Conservation (phyloP, 2,888 invertebrate genomes). For the Poecilobothrus nobilitatus region DNA sequence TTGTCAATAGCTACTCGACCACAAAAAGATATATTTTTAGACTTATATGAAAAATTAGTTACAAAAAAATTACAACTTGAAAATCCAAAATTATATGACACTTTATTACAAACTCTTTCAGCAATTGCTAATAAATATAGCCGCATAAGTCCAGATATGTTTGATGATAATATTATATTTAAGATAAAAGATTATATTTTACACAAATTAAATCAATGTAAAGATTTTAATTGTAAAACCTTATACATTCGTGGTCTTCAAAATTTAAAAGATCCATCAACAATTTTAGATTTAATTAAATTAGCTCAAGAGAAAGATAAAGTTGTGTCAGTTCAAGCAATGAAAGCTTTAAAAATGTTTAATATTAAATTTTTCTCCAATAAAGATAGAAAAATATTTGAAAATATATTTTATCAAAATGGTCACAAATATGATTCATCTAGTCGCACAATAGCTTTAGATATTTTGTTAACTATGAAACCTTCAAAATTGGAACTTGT, state of each 20-base stretch:
- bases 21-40: conserved; percentile 45
- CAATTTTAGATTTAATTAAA: conserved; percentile 53
- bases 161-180: conserved; percentile 27
- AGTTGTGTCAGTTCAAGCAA: conserved; percentile 54
- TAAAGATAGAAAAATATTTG: conserved; percentile 45
- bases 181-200: conserved; percentile 36
- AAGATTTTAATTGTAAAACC: conserved; percentile 50
- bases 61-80: conserved; percentile 45
- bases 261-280: conserved; percentile 55
- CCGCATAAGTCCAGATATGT: conserved; percentile 28
- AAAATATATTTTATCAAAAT: conserved; percentile 53
- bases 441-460: conserved; percentile 60
- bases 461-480: conserved; percentile 55
- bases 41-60: conserved; percentile 29
- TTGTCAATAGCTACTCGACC: conserved; percentile 61
- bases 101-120: conserved; percentile 56
- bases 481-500: conserved; percentile 49
- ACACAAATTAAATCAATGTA: conserved; percentile 47
- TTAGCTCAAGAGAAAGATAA: conserved; percentile 47
- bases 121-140: conserved; percentile 50
- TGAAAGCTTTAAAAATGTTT: conserved; percentile 57
- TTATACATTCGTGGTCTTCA: conserved; percentile 59
- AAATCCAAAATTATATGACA: conserved; percentile 56
- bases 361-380: conserved; percentile 37
- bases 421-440: conserved; percentile 58